Base-by-base conservation (phyloP, 2,113 vertebrate genomes). In the Cervus canadensis region DNA sequence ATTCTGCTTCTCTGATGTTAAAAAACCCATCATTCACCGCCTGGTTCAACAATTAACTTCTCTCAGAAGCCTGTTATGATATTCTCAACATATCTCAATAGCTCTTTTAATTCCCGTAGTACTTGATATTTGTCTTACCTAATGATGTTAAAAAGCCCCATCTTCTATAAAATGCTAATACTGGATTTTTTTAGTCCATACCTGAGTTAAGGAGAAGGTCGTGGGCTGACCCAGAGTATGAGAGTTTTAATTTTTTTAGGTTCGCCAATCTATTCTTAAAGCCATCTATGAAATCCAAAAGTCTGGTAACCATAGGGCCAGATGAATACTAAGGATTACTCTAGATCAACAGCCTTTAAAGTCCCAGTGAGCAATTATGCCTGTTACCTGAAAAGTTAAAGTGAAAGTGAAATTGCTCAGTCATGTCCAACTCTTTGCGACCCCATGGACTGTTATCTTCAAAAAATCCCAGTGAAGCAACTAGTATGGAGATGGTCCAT, bases 1-100 rank as follows among this genome's bases (percentile, higher is more conserved):
- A 52, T 48, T 52, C 67, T 86, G 79, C 16, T 88, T 96, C 26
- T 85, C 56, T 84, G 50, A 54, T 88, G 21, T 84, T 93, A 26
- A 86, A 74, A 91, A 57, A 78, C 1, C 23, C 45, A 87, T 86
- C 30, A 83, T 45, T 87, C 28, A 92, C 76, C 48, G 36, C 15
- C 48, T n/a, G 14, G 14, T 56, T 96, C 95, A 78, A 45, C 50
- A 71, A 13, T 25, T 71, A 56, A 9, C 43, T 90, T 87, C 62
- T 74, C 91, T 96, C 30, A 64, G 79, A 87, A 86, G 30, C n/a
- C 76, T 76, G 52, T 57, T 59, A 57, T 40, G 36, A 92, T 62
- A 54, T 11, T 16, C 64, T 92, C 86, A 78, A 6, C 87, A 8
- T 62, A 50, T 50, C 67, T 59, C 25, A 15, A 13, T 48, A 74